A percentile compares a stretch with the other conserved stretches of the same genome.
Evolutionary conservation across 2,113 vertebrate species (phyloP).

Genomic region (Corythornis cristatus): DNA sequence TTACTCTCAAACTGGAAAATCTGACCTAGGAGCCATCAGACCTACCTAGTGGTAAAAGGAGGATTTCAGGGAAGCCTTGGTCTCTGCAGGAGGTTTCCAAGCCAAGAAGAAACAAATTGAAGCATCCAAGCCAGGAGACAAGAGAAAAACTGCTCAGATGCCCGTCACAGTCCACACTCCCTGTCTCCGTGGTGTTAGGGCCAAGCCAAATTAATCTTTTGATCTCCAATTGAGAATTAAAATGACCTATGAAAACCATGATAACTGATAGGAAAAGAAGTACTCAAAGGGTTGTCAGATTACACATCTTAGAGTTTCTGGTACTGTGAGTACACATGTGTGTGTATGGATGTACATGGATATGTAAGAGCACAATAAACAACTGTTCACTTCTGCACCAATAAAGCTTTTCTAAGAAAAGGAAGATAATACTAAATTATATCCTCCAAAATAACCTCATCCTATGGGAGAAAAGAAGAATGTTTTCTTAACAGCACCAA

Average conservation of each 20-base stretch:
- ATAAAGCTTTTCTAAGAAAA: slow-evolving; percentile 17
- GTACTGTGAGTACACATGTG: neutral
- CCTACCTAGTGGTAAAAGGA: neutral
- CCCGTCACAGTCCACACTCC: neutral
- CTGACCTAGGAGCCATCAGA: neutral
- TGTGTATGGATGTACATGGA: neutral
- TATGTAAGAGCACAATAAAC: neutral
- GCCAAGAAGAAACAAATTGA: slow-evolving; percentile 16
- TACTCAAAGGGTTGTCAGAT: slow-evolving; percentile 66
- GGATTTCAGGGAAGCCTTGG: neutral
- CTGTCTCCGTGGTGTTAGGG: neutral
- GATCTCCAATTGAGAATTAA: neutral
- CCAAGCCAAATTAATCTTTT: neutral
- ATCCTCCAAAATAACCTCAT: slow-evolving; percentile 4
- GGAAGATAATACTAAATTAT: neutral
- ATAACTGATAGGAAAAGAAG: slow-evolving; percentile 22
- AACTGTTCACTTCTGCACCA: slow-evolving; percentile 22
- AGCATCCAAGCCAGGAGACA: neutral
- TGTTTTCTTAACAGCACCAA: slow-evolving; percentile 54
- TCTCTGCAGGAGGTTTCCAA: slow-evolving; percentile 26
- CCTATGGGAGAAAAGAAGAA: neutral
- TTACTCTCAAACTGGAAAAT: slow-evolving; percentile 23
- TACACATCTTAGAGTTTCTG: slow-evolving; percentile 1
- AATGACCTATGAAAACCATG: slow-evolving; percentile 8
- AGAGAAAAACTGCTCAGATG: neutral